Evolutionary conservation across 2,888 invertebrate genomes (phyloP).

Genomic region (Andrena marginata): DNA sequence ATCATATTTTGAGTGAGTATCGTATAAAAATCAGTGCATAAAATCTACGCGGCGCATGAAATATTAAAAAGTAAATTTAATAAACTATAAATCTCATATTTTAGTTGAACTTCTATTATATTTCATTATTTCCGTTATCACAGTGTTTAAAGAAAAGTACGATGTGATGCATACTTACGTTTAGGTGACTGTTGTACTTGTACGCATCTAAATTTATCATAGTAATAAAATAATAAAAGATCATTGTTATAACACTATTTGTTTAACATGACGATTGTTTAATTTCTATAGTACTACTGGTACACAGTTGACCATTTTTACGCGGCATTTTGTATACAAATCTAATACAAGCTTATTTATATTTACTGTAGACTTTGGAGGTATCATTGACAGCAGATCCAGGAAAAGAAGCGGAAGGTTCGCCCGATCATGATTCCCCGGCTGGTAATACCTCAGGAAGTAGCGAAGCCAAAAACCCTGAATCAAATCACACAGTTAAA

Average conservation of each 20-base stretch:
- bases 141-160: no score
- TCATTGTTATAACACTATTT: not conserved
- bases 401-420: constrained; percentile 92
- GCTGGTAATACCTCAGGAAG: constrained; percentile 85
- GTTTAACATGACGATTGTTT: not conserved
- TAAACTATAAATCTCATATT: not conserved
- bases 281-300: not conserved
- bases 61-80: not conserved
- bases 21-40: not conserved
- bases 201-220: no score
- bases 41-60: not conserved
- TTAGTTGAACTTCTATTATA: not conserved
- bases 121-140: not conserved
- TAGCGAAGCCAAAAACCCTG: constrained; percentile 84
- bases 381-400: constrained; percentile 94
- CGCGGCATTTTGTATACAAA: not conserved
- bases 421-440: constrained; percentile 93
- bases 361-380: constrained; percentile 90
- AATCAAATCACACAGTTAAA: constrained; percentile 86
- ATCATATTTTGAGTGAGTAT: not conserved
- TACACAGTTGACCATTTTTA: not conserved
- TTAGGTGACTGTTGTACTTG: no score
- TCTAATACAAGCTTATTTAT: not conserved
- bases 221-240: not conserved
- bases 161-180: no score